Evolutionary conservation across 2,113 vertebrate genomes (phyloP).

Genomic region (Gopherus flavomarginatus): DNA sequence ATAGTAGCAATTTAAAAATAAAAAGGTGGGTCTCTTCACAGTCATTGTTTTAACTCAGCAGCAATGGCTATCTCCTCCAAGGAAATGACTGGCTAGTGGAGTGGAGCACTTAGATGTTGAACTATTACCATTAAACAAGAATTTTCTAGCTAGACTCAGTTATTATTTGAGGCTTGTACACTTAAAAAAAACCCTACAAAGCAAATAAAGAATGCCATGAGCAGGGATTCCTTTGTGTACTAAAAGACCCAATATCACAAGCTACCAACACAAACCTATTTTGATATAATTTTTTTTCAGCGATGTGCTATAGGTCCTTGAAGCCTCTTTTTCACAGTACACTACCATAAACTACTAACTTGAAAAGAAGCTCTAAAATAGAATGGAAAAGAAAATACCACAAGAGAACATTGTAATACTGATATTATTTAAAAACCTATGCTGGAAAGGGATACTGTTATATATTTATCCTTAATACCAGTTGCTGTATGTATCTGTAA

Average conservation of each 20-base stretch:
- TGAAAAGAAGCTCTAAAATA: background rate
- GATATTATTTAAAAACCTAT: background rate
- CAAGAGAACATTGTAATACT: background rate
- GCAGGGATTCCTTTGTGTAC: background rate
- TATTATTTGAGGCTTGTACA: rapidly evolving
- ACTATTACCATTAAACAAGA: rapidly evolving
- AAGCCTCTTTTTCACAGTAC: background rate
- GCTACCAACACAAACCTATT: background rate
- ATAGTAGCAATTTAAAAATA: background rate
- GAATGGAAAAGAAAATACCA: background rate
- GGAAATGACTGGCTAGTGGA: no score
- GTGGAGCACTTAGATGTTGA: background rate
- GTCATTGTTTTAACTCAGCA: background rate
- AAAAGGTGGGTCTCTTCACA: background rate
- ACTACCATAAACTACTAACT: background rate
- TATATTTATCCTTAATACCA: background rate
- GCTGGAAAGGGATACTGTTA: background rate
- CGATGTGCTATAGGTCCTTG: background rate
- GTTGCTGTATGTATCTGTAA: background rate
- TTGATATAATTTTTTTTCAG: background rate
- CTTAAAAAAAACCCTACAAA: no score
- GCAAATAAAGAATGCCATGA: background rate
- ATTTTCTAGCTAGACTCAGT: background rate
- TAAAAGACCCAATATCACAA: background rate
- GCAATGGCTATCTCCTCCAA: background rate